A percentile compares a stretch with the other conserved stretches of the same genome.
Evolutionary conservation across 2,888 invertebrate species (phyloP).

Genomic region (Timandra comae): DNA sequence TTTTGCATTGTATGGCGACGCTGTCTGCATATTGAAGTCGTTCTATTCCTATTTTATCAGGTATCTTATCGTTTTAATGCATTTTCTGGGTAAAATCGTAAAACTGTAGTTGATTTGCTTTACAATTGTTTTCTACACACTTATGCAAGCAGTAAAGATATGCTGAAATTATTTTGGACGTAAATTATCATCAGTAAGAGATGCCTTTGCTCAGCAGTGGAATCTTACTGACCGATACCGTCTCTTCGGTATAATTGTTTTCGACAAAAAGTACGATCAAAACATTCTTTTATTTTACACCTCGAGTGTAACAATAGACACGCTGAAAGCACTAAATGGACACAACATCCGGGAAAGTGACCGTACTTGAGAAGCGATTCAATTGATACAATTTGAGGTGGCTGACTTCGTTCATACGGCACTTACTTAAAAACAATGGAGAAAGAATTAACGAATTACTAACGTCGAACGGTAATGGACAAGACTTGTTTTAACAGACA

Average conservation of each 20-base stretch:
- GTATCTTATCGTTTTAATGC: constrained; percentile 10
- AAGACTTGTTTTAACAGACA: constrained; percentile 5
- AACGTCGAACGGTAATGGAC: constrained; percentile 14
- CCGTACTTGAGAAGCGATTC: constrained; percentile 36
- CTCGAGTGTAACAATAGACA: no score
- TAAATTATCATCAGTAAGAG: no score
- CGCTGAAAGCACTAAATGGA: constrained; percentile 41
- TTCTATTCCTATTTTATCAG: constrained; percentile 21
- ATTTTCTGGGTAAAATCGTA: no score
- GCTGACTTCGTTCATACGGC: constrained; percentile 22
- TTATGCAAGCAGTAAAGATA: no score
- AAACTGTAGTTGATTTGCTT: no score
- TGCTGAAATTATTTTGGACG: no score
- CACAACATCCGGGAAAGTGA: constrained; percentile 56
- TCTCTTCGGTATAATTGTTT: no score
- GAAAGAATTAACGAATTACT: constrained; percentile 17
- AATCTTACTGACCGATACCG: no score
- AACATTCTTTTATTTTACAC: no score
- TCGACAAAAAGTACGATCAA: no score
- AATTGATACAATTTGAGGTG: constrained; percentile 19
- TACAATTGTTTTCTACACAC: no score
- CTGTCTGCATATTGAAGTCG: constrained; percentile 60
- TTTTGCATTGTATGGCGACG: constrained; percentile 57
- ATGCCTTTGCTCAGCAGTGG: no score
- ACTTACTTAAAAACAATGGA: constrained; percentile 26